Conservation (phyloP, 2,888 invertebrate genomes). For the Cerceris rybyensis region DNA sequence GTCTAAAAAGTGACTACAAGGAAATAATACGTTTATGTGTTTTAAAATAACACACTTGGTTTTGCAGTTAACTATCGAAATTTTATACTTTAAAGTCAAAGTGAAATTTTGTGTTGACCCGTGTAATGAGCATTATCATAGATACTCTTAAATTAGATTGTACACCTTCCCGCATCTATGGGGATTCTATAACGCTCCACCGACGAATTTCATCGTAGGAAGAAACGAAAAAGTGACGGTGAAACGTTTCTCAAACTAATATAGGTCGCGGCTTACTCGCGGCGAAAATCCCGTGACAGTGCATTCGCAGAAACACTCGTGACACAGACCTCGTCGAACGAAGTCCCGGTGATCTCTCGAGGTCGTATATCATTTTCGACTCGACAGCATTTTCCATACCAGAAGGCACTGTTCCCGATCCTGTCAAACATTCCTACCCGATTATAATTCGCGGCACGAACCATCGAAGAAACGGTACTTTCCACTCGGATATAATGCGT, state of each 20-base stretch:
- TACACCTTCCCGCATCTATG: not conserved
- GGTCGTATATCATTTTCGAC: constrained; percentile 37
- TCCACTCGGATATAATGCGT: constrained; percentile 36
- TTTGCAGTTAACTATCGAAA: too few relatives aligned
- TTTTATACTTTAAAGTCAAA: too few relatives aligned
- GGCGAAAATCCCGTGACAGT: constrained; percentile 30
- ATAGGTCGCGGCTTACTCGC: constrained; percentile 1
- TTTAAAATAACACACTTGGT: too few relatives aligned
- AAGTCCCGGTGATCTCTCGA: constrained; percentile 30
- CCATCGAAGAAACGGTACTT: constrained; percentile 30
- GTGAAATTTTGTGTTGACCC: too few relatives aligned
- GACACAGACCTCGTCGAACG: constrained; percentile 8
- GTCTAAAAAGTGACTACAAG: too few relatives aligned
- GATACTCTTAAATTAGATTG: too few relatives aligned
- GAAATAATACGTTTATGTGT: too few relatives aligned
- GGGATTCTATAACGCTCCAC: not conserved
- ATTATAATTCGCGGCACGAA: constrained; percentile 52
- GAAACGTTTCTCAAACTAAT: constrained; percentile 37
- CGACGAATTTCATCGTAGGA: constrained; percentile 13
- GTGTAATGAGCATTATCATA: too few relatives aligned
- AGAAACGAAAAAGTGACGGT: not conserved
- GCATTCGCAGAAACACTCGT: constrained; percentile 12
- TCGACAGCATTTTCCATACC: constrained; percentile 42
- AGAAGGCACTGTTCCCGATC: constrained; percentile 4
- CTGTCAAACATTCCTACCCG: constrained; percentile 36